These are phyloP conservation scores for Phalacrocorax pelagicus DNA, from an alignment of 2,113 vertebrate species.

Conservation along the genomic window DNA sequence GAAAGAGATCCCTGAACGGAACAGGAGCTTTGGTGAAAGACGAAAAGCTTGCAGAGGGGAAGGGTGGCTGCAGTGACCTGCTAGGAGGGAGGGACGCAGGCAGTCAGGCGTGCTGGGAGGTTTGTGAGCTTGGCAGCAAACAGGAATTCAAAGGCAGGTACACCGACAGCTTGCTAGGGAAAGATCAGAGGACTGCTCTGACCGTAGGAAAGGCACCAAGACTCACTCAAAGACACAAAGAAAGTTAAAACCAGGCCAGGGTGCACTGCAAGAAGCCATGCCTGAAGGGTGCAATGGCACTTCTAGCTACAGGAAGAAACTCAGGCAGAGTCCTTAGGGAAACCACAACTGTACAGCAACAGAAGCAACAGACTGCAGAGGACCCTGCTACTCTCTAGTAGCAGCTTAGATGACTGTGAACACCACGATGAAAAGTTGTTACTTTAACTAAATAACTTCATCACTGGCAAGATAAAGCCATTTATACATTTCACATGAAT, in stretches of 20 bases:
- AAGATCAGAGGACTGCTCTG: neutral
- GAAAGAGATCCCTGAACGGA: neutral
- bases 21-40: neutral
- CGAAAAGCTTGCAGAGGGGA: neutral
- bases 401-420: neutral
- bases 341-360: rapidly evolving
- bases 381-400: neutral
- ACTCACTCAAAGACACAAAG: neutral
- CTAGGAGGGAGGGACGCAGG: neutral
- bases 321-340: neutral
- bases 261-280: neutral
- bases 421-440: neutral
- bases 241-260: neutral
- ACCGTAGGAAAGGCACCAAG: neutral
- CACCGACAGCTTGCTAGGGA: no score
- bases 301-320: neutral
- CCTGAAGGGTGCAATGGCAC: neutral
- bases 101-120: rapidly evolving
- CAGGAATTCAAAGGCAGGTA: neutral
- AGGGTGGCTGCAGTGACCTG: neutral
- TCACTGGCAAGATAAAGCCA: neutral
- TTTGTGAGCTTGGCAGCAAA: neutral
- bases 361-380: neutral
- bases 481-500: neutral
- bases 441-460: neutral